phyloP scores from a whole-genome alignment of 2,888 invertebrate species.

The Pteria penguin region DNA sequence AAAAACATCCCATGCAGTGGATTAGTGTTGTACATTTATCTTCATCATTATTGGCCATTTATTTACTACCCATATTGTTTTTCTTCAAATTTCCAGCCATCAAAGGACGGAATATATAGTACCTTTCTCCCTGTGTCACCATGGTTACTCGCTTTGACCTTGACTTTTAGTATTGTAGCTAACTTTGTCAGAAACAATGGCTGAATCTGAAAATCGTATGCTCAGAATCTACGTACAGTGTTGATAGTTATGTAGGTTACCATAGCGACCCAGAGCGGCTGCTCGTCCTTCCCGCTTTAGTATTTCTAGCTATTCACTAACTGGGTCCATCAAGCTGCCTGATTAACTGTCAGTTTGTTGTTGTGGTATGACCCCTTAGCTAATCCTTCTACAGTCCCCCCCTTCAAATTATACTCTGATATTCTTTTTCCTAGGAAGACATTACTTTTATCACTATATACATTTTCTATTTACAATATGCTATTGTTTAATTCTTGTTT shows the following conservation, averaged over 20 bases:
- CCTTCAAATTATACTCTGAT: not conserved
- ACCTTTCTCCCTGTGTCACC: slow-evolving; percentile 46
- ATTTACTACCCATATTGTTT: slow-evolving; percentile 11
- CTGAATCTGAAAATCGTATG: slow-evolving; percentile 20
- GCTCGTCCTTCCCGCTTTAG: not conserved
- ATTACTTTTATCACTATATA: too few species aligned
- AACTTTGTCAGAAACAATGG: slow-evolving; percentile 31
- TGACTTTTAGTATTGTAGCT: slow-evolving; percentile 40
- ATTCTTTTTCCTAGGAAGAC: too few species aligned
- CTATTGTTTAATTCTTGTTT: too few species aligned
- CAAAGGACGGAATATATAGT: slow-evolving; percentile 33
- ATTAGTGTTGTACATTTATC: not conserved
- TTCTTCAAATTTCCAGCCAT: slow-evolving; percentile 40
- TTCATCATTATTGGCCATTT: not conserved
- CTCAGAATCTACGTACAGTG: not conserved
- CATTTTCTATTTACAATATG: too few species aligned
- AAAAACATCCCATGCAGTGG: slow-evolving; percentile 15
- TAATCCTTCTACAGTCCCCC: not conserved
- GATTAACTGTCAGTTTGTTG: not conserved
- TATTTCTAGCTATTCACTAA: not conserved
- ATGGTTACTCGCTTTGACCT: slow-evolving; percentile 45
- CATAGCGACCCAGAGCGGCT: not conserved
- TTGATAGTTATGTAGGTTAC: slow-evolving; percentile 1
- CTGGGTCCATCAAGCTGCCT: not conserved
- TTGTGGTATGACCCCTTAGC: not conserved